Evolutionary conservation across 2,113 vertebrate genomes (phyloP), one percentile per base, ranked within the genome.

Genomic region (Sinocyclocheilus maitianheensis): DNA sequence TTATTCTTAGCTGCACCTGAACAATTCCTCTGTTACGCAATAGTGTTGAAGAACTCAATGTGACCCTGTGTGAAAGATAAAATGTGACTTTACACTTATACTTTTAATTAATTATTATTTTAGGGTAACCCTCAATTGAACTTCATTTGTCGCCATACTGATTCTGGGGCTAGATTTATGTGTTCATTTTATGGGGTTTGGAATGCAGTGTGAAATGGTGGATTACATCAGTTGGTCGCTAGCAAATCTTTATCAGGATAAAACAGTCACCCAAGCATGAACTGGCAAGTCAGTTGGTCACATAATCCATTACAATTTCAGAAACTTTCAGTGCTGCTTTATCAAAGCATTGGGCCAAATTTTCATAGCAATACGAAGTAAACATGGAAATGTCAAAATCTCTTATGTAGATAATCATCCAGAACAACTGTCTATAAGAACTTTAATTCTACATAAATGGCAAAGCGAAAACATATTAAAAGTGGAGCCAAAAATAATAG

Each of bases 61-160:
- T 40, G 13, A 60, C 46, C 80, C 43, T n/a, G 46, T 48, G 53
- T 14, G 26, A 71, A 20, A 55, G 46, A 34, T 71, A 30, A 82
- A 82, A 82, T 71, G 43, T 77, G 76, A 80, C 34, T 58, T 78
- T 58, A n/a, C n/a, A 1, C 65, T 43, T 7, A 58, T 26, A 26
- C 26, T 26, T 20, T 84, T 60, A 58, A 84, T 74, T 84, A 6
- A 58, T 84, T 53, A 71, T 84, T 60, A 14, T 84, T 67, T 84
- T 58, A 75, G 12, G 58, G 67, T 55, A 74, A 84, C 26, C 69
- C 34, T 74, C 69, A 83, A 16, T 40, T 74, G 81, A 84, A 84
- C 69, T 74, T 84, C 51, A 60, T 74, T 83, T 74, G 69, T 84
- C 30, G 22, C 48, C 82, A 72, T 69, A 74, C 82, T 84, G 69